These are phyloP conservation scores for Cordilura impudica DNA, from an alignment of 2,888 invertebrate genomes.

Conservation along the genomic window DNA sequence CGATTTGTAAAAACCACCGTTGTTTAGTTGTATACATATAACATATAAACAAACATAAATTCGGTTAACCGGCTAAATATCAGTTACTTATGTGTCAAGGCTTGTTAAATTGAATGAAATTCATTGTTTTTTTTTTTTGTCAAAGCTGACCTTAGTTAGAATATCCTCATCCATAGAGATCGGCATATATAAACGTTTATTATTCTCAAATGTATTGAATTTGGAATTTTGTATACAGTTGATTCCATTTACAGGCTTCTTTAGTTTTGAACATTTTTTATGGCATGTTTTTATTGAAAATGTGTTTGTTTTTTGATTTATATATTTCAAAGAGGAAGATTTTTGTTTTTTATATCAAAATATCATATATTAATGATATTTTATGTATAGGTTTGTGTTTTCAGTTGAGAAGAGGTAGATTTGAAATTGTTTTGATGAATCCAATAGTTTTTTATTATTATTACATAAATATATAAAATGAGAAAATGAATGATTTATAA, in stretches of 20 bases:
- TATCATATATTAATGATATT: no score
- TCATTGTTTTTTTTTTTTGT: conserved; percentile 52
- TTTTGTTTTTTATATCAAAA: no score
- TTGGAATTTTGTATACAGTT: conserved; percentile 50
- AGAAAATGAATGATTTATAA: not conserved
- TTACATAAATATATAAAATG: conserved; percentile 23
- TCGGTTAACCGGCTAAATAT: not conserved
- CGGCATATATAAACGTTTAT: conserved; percentile 68
- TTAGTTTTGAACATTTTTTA: conserved; percentile 50
- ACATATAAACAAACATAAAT: not conserved
- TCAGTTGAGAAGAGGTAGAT: conserved; percentile 19
- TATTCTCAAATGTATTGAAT: conserved; percentile 40
- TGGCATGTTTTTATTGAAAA: conserved; percentile 33
- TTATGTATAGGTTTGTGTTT: not conserved
- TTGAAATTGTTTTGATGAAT: conserved; percentile 40
- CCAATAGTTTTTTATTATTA: conserved; percentile 12
- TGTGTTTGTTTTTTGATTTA: conserved; percentile 10
- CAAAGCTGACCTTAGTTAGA: conserved; percentile 70
- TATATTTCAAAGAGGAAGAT: not conserved
- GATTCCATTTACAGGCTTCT: conserved; percentile 56
- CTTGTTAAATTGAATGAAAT: conserved; percentile 21
- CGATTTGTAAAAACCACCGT: conserved; percentile 31
- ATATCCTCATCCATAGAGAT: conserved; percentile 70
- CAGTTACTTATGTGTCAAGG: not conserved
- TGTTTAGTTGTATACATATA: conserved; percentile 1